Evolutionary conservation across 2,797 vertebrate species (phyloP).

Genomic region (Phataginus tetradactyla): DNA sequence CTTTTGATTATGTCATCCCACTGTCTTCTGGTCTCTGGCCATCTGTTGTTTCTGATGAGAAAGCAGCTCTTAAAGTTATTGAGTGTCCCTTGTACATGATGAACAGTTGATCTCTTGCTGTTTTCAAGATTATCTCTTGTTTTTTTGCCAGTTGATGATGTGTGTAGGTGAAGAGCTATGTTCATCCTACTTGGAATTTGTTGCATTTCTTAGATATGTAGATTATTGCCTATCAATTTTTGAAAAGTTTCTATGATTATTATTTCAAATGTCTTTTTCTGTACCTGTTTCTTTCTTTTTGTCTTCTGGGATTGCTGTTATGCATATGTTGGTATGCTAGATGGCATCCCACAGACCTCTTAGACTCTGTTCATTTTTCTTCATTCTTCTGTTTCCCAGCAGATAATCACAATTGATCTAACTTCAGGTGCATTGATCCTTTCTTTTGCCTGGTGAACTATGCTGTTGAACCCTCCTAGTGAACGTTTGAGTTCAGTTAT

Average conservation of each 20-base stretch:
- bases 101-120: not conserved
- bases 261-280: not conserved
- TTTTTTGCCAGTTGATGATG: not conserved
- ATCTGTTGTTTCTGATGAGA: not conserved
- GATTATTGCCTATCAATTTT: not conserved
- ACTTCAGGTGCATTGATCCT: not conserved
- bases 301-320: not conserved
- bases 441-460: not conserved
- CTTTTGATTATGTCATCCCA: not conserved
- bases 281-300: not conserved
- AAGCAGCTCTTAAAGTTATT: not conserved
- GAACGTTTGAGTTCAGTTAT: not conserved
- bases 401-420: not conserved
- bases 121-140: not conserved
- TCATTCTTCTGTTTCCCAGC: not conserved
- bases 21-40: not conserved
- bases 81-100: not conserved
- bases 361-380: not conserved
- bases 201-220: not conserved
- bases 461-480: not conserved
- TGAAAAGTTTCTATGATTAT: not conserved
- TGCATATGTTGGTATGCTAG: not conserved
- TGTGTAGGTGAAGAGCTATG: not conserved
- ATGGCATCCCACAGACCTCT: not conserved
- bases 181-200: not conserved